Conservation (phyloP, 2,888 invertebrate species). For the Drosophila mercatorum region DNA sequence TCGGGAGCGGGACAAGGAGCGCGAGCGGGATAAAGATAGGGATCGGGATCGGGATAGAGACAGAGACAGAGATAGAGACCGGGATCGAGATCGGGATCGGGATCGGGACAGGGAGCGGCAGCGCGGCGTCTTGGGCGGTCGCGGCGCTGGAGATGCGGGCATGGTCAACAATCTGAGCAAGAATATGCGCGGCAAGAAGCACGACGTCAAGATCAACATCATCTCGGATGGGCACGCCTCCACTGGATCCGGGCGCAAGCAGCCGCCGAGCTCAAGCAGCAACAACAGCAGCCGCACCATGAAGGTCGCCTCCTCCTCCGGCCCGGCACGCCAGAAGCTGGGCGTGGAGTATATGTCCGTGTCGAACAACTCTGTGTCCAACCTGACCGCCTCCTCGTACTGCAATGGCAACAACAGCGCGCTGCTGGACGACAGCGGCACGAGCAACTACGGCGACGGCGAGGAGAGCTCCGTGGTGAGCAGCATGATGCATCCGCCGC, state of each 20-base stretch:
- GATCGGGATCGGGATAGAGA: slow-evolving; percentile 42
- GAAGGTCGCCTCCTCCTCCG: slow-evolving; percentile 7
- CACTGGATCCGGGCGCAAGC: slow-evolving; percentile 42
- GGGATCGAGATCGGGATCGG: slow-evolving; percentile 36
- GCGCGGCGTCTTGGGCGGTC: slow-evolving; percentile 37
- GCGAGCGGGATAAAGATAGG: slow-evolving; percentile 23
- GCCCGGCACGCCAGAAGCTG: slow-evolving; percentile 52
- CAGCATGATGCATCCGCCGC: slow-evolving; percentile 81
- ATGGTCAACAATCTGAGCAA: slow-evolving; percentile 73
- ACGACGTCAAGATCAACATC: slow-evolving; percentile 82
- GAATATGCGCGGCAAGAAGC: slow-evolving; percentile 73
- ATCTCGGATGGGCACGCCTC: slow-evolving; percentile 78
- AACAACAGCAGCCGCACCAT: slow-evolving; percentile 41
- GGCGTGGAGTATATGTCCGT: slow-evolving; percentile 74
- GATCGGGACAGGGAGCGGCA: slow-evolving; percentile 39
- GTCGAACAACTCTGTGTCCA: slow-evolving; percentile 82
- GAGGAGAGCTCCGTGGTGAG: slow-evolving; percentile 84
- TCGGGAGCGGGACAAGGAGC: slow-evolving; percentile 13
- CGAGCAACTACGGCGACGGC: slow-evolving; percentile 83
- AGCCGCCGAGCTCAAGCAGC: slow-evolving; percentile 30
- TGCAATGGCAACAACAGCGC: slow-evolving; percentile 78
- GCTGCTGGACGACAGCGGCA: slow-evolving; percentile 75
- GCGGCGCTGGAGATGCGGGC: slow-evolving; percentile 69
- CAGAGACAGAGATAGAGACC: slow-evolving; percentile 17
- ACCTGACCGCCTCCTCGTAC: slow-evolving; percentile 83